Percentiles rank a stretch among this genome's conserved stretches.
phyloP scores from a whole-genome alignment of 2,797 vertebrate genomes.

The Acanthurus lineatus region DNA sequence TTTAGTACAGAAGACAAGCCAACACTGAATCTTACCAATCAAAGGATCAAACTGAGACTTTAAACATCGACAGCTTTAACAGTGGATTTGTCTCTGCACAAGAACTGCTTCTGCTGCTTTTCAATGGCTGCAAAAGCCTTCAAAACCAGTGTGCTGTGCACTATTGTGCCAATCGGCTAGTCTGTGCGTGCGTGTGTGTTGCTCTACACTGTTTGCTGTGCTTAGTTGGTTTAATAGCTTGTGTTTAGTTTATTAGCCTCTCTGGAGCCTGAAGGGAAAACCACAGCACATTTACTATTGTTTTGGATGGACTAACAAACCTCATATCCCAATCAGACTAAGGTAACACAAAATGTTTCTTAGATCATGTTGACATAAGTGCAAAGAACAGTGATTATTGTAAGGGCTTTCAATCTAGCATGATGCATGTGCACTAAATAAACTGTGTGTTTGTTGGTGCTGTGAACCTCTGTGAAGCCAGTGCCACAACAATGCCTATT shows the following conservation, averaged over 20 bases:
- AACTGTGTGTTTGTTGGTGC: slow-evolving; percentile 80
- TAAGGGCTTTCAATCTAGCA: slow-evolving; percentile 82
- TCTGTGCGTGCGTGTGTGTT: slow-evolving; percentile 32
- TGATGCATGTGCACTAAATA: slow-evolving; percentile 84
- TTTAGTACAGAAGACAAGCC: slow-evolving; percentile 21
- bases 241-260: slow-evolving; percentile 72
- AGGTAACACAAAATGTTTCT: slow-evolving; percentile 22
- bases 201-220: slow-evolving; percentile 62
- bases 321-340: slow-evolving; percentile 32
- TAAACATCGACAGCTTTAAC: slow-evolving; percentile 38
- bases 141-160: slow-evolving; percentile 62
- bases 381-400: slow-evolving; percentile 72
- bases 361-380: slow-evolving; percentile 25
- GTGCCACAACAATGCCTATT: slow-evolving; percentile 71
- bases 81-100: slow-evolving; percentile 56
- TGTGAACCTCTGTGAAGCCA: slow-evolving; percentile 81
- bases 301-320: slow-evolving; percentile 37
- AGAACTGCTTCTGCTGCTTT: slow-evolving; percentile 62
- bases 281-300: slow-evolving; percentile 31
- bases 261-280: slow-evolving; percentile 53
- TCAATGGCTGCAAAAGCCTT: slow-evolving; percentile 49
- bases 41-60: slow-evolving; percentile 1
- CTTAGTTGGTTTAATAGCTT: slow-evolving; percentile 72
- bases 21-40: slow-evolving; percentile 22
- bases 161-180: slow-evolving; percentile 73